Base-by-base conservation (phyloP, 2,797 vertebrate species). In the Syngnathus acus region DNA sequence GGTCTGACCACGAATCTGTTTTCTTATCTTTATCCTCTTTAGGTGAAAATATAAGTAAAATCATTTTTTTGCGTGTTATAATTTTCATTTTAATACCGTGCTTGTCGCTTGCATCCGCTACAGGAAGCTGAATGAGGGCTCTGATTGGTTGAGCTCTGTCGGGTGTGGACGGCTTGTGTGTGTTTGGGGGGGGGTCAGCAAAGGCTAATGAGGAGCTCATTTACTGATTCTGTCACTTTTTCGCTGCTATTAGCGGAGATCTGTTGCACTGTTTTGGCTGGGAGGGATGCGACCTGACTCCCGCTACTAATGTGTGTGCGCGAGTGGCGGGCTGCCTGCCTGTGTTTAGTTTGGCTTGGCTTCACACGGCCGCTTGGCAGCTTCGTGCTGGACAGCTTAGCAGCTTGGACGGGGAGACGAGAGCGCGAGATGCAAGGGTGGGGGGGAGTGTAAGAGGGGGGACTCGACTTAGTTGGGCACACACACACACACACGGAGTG, bases 341-440 rank as follows among this genome's bases (percentile, higher is more conserved):
- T 86, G 90, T 95, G 93, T 97, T 97, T 95, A 92, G 92, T 93
- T 98, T 98, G 96, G 95, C 95, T 88, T 77, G 90, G 82, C 92
- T 92, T 95, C 94, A 93, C 90, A 93, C 88, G 84, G 89, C 87
- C 91, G 88, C 90, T 95, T 97, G 95, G 95, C 93, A 93, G 91
- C 82, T 66, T 83, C 85, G 89, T 87, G 82, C 91, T 91, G 94
- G 93, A 95, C 91, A 88, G 89, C 89, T 90, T 93, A 89, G 91
- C 92, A 91, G 93, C 84, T 88, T 87, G 90, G 91, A 92, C 86
- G 89, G 89, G 90, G 92, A 87, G 89, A 91, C 89, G 92, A 85
- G 89, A 90, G 84, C 26, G 54, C 54, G 6, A 57, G 73, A 79
- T 76, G 71, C 78, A 75, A 73, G 76, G 19, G 64, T 0, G 45